Evolutionary conservation across 1,140 invertebrate genomes (phyloP).

Genomic region (Physella acuta): DNA sequence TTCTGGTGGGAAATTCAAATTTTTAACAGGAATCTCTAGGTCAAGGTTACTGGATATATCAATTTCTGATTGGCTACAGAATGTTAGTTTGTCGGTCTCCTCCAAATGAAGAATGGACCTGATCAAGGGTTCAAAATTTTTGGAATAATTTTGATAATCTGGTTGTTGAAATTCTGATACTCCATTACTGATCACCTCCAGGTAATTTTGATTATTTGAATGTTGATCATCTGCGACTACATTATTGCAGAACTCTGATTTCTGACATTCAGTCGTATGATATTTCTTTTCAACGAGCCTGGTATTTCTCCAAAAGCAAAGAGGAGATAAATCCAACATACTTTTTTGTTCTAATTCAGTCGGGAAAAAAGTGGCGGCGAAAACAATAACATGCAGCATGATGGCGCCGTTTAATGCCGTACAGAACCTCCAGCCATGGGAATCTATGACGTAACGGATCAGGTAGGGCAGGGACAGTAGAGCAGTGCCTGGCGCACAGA

Average conservation of each 20-base stretch:
- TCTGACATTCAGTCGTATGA: not conserved
- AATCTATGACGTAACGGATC: constrained; percentile 23
- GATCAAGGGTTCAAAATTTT: not conserved
- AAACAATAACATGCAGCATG: constrained; percentile 13
- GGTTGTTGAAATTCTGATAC: not conserved
- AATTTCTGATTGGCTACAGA: not conserved
- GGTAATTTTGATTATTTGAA: not conserved
- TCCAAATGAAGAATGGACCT: too few relatives aligned
- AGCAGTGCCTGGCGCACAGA: constrained; percentile 34
- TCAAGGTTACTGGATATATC: too few relatives aligned
- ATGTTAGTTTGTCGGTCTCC: not conserved
- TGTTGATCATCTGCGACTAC: not conserved
- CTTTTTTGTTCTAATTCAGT: constrained; percentile 4
- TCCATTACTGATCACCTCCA: not conserved
- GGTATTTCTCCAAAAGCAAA: not conserved
- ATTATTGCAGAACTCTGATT: not conserved
- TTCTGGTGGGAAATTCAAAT: too few relatives aligned
- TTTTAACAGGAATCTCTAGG: not conserved
- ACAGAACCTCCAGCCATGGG: constrained; percentile 63
- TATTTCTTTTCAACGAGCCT: too few relatives aligned
- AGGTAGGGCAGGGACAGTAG: constrained; percentile 33
- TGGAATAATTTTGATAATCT: not conserved
- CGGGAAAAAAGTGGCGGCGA: constrained; percentile 7
- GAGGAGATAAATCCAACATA: constrained; percentile 5
- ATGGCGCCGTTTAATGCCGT: constrained; percentile 14